phyloP scores from a whole-genome alignment of 2,797 vertebrate species.

The Mionectes olivaceus region DNA sequence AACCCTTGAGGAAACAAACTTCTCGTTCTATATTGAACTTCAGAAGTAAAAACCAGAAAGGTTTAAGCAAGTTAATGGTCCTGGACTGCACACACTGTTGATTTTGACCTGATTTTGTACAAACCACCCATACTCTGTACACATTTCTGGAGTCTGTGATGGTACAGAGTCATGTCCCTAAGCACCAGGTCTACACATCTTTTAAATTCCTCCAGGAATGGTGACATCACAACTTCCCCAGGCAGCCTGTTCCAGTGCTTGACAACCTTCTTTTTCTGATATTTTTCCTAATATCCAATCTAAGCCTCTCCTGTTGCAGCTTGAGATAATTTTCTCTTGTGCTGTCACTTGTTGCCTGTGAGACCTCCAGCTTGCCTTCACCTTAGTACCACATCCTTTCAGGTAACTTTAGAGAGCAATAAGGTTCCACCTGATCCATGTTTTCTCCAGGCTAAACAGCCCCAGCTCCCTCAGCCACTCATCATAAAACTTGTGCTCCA shows the following conservation, averaged over 20 bases:
- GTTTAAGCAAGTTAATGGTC: not conserved
- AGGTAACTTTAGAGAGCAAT: accelerated
- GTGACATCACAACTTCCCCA: not conserved
- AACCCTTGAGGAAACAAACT: not conserved
- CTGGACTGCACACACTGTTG: not conserved
- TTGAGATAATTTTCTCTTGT: not conserved
- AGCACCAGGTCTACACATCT: accelerated
- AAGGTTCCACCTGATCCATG: accelerated
- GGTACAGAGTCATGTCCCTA: not conserved
- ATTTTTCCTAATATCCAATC: not conserved
- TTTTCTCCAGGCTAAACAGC: not conserved
- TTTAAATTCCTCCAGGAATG: not conserved
- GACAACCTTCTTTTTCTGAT: not conserved
- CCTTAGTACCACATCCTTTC: not conserved
- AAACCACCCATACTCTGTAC: not conserved
- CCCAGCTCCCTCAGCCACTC: not conserved
- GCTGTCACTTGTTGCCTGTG: not conserved
- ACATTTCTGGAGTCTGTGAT: not conserved
- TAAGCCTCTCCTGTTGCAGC: not conserved
- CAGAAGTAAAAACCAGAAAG: not conserved
- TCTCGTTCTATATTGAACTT: not conserved
- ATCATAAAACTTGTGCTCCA: not conserved
- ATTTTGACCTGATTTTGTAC: not conserved
- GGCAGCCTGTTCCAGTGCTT: not conserved
- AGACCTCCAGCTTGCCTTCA: not conserved